Base-by-base conservation (phyloP, 2,888 invertebrate genomes). In the Taphrorychus bicolor region DNA sequence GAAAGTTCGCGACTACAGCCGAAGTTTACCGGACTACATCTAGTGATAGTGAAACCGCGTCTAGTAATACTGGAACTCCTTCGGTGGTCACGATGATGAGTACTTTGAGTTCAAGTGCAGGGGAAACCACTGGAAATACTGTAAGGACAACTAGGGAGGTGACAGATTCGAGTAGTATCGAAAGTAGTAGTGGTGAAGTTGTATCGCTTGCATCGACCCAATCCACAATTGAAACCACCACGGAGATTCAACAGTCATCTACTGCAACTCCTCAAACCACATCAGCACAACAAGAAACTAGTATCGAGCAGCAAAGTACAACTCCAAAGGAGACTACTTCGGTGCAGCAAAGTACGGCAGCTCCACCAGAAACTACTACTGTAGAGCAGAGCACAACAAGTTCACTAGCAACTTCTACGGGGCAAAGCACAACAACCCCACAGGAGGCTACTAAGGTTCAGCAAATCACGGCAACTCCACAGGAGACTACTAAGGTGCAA, bases 51-150 rank as follows among this genome's bases (percentile, higher is more conserved):
- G 51, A 51, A 51, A 51, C 51, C 2, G 51, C 51, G 2, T 51
- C 51, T 1, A 21, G 16, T 16, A 51, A 51, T 51, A 51, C 21
- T 11, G 51, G 2, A 2, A 21, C 51, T 11, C 5, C 51, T 18
- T 21, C 22, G 7, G 4, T n/a, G 1, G 7, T 21, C n/a, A 51
- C 67, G 53, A n/a, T n/a, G n/a, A n/a, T n/a, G n/a, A n/a, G n/a
- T n/a, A 71, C 71, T 40, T 71, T 49, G 18, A 60, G 56, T 21
- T 18, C 22, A 21, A 59, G 17, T 18, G 77, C 67, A 56, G 73
- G 75, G 61, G 76, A 77, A 51, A 68, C 80, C 48, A 61, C 74
- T 7, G 59, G 40, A 7, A 40, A 45, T 21, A 65, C 66, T 18
- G 51, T 58, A 7, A 56, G 49, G 58, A 60, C 61, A 22, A 64